phyloP scores from a whole-genome alignment of 2,797 vertebrate species.

The Poecilia picta region DNA sequence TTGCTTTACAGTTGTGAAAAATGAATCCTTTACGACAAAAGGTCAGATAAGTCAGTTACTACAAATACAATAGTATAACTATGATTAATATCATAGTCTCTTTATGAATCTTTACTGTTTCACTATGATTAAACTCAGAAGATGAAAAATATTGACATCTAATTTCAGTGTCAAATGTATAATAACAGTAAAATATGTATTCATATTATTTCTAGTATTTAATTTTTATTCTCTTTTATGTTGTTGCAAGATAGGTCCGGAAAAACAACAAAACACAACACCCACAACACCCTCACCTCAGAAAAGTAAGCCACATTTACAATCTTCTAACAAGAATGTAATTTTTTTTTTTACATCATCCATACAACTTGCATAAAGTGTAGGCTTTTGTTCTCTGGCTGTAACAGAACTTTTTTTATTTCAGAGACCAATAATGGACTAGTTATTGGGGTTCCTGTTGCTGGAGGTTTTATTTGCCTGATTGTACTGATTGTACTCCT shows the following conservation, averaged over 20 bases:
- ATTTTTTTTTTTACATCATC: too few species aligned
- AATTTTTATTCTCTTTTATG: background rate
- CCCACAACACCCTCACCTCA: background rate
- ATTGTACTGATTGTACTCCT: too few species aligned
- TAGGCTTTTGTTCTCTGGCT: too few species aligned
- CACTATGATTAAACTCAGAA: background rate
- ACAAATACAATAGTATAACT: background rate
- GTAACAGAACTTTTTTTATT: too few species aligned
- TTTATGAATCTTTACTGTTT: background rate
- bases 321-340: background rate
- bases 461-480: too few species aligned
- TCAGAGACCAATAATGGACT: too few species aligned
- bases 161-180: too few species aligned
- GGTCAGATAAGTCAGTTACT: background rate
- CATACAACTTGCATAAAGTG: too few species aligned
- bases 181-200: too few species aligned
- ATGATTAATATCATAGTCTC: background rate
- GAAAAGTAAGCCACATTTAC: background rate
- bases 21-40: accelerated
- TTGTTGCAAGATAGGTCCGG: background rate
- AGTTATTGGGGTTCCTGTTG: accelerated
- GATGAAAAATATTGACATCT: background rate
- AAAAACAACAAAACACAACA: accelerated
- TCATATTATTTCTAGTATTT: background rate
- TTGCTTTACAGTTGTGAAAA: background rate